Evolutionary conservation across 1,140 invertebrate species (phyloP), one percentile per base, ranked within the genome.

Genomic region (Cotesia typhae): DNA sequence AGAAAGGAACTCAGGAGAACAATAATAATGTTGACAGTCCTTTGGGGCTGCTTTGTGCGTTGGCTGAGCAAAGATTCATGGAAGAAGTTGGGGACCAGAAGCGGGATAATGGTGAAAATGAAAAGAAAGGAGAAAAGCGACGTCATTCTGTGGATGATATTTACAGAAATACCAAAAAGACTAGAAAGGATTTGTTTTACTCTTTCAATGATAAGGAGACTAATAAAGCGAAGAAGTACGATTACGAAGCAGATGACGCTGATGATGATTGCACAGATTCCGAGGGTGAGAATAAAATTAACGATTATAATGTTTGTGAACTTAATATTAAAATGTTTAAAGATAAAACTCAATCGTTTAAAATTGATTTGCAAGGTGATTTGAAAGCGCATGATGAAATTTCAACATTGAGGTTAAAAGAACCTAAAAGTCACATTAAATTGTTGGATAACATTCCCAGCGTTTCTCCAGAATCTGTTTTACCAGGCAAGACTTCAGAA

Each of bases 41-140:
- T 0, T 84, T 96, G 28, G 93, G 93, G 69, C 83, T 96, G 35
- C 82, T 96, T 4, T 96, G 95, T 83, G 94, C 94, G 1, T 84
- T 96, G 35, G 95, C 94, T 0, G 94, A 96, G 79, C 94, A 95
- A 78, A 89, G 94, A 68, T 92, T 94, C 71, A 90, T 93, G 84
- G 94, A 94, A 79, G 93, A 94, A 83, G 90, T 88, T 3, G 89
- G 84, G 68, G 76, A 63, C 60, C 74, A 69, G 76, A 71, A 65
- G 37, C 59, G 59, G 53, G 36, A 76, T 63, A 64, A 77, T 76
- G 4, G 72, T 60, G 36, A 78, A 57, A 1, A 79, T 77, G 3
- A 83, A 82, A 70, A 74, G 81, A 20, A 83, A 81, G 38, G 72
- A 2, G 35, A 38, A 36, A 75, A 17, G 68, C 72, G 4, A 81